Evolutionary conservation across 2,113 vertebrate genomes (phyloP).

Genomic region (Arenaria interpres): DNA sequence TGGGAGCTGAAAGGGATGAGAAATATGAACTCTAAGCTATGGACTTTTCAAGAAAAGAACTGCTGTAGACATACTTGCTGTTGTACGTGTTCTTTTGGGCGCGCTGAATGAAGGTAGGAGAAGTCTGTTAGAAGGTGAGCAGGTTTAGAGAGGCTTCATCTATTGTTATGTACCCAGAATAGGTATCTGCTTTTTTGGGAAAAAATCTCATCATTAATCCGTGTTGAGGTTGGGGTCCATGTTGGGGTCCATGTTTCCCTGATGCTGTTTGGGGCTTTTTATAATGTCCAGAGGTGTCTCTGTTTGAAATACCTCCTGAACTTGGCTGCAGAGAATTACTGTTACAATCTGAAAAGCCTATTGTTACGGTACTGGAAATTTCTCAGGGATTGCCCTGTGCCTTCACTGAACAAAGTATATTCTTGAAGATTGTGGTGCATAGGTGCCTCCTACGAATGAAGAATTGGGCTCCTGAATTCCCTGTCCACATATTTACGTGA

Average conservation of each 20-base stretch:
- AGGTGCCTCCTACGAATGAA: background rate
- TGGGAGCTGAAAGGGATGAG: background rate
- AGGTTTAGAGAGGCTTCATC: background rate
- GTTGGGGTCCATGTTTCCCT: background rate
- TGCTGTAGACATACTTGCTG: background rate
- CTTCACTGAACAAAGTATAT: background rate
- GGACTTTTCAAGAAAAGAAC: background rate
- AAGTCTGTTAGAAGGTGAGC: background rate
- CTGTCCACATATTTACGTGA: background rate
- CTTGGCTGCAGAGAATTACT: background rate
- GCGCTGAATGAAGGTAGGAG: background rate
- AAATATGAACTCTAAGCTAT: background rate
- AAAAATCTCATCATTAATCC: background rate
- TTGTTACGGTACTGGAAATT: background rate
- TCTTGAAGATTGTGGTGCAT: background rate
- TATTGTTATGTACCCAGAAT: background rate
- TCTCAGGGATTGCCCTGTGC: background rate
- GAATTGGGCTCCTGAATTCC: background rate
- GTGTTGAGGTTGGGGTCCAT: background rate
- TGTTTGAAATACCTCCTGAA: background rate
- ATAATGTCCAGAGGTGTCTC: background rate
- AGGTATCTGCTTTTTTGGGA: background rate
- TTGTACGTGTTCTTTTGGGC: background rate
- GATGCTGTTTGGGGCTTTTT: background rate
- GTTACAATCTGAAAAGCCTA: background rate